Percentiles rank a stretch among this genome's conserved stretches.
phyloP scores from a whole-genome alignment of 1,140 invertebrate genomes.

The Dryas iulia region DNA sequence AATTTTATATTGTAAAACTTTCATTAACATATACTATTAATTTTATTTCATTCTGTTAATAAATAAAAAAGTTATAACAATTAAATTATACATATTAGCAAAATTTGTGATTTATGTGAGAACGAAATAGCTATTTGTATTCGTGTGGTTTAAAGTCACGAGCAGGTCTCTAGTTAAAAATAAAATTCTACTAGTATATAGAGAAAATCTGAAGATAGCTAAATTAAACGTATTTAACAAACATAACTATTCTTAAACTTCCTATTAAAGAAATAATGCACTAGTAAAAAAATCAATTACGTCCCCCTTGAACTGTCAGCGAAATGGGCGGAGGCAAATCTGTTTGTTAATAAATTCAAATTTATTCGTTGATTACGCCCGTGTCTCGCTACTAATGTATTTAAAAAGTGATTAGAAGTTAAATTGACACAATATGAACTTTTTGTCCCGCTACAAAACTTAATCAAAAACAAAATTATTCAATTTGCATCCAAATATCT shows the following conservation, averaged over 20 bases:
- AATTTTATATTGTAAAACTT: too few relatives aligned
- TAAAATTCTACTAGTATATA: too few relatives aligned
- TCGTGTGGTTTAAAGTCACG: too few relatives aligned
- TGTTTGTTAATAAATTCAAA: constrained; percentile 78
- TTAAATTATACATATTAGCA: too few relatives aligned
- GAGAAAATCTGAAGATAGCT: too few relatives aligned
- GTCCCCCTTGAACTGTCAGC: constrained; percentile 66
- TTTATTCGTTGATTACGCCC: constrained; percentile 75
- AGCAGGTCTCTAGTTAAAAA: too few relatives aligned
- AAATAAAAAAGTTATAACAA: too few relatives aligned
- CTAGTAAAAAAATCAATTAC: constrained; percentile 68
- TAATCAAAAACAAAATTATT: constrained; percentile 75
- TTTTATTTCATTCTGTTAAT: too few relatives aligned
- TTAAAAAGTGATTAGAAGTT: constrained; percentile 80
- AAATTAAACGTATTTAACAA: too few relatives aligned
- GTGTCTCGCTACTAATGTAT: constrained; percentile 69
- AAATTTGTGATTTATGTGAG: too few relatives aligned
- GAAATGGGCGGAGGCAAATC: constrained; percentile 65
- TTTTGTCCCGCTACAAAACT: constrained; percentile 62
- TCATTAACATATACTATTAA: too few relatives aligned
- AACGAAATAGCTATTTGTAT: too few relatives aligned
- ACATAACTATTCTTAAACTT: constrained; percentile 1
- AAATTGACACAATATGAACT: constrained; percentile 80
- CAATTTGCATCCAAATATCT: constrained; percentile 62
- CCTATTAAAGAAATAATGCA: constrained; percentile 40